Evolutionary conservation across 2,888 invertebrate genomes (phyloP).

Genomic region (Hybos culiciformis): DNA sequence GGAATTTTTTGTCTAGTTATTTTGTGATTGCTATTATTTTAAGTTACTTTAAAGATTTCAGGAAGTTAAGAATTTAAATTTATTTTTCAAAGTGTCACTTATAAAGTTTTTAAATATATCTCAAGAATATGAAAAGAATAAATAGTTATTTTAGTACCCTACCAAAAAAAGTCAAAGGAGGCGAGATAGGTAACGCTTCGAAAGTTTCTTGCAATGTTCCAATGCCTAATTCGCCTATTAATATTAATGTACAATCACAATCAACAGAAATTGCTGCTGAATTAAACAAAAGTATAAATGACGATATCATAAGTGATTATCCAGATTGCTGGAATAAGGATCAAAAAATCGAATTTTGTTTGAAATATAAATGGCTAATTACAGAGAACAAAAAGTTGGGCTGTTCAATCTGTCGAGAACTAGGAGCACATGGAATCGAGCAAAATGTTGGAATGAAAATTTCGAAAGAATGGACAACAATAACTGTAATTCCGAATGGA

Average conservation of each 20-base stretch:
- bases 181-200: neutral
- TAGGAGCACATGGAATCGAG: slow-evolving; percentile 1
- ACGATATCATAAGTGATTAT: neutral
- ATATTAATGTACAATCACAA: slow-evolving; percentile 1
- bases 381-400: slow-evolving; percentile 1
- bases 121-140: slow-evolving; percentile 2
- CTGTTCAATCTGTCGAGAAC: slow-evolving; percentile 2
- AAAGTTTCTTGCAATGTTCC: neutral
- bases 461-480: neutral
- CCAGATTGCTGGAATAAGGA: neutral
- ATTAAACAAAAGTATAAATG: neutral
- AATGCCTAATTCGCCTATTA: neutral
- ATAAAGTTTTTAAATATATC: slow-evolving; percentile 1
- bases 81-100: slow-evolving; percentile 2
- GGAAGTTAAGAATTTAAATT: neutral
- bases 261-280: slow-evolving; percentile 1
- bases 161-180: neutral
- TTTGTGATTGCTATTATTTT: neutral
- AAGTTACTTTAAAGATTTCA: neutral
- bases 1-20: neutral
- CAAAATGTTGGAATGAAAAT: neutral
- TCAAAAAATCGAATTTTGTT: neutral
- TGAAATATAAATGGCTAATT: neutral
- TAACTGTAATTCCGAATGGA: slow-evolving; percentile 1
- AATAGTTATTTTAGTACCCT: neutral